Conservation (phyloP, 2,888 invertebrate species). For the Conomelus anceps region DNA sequence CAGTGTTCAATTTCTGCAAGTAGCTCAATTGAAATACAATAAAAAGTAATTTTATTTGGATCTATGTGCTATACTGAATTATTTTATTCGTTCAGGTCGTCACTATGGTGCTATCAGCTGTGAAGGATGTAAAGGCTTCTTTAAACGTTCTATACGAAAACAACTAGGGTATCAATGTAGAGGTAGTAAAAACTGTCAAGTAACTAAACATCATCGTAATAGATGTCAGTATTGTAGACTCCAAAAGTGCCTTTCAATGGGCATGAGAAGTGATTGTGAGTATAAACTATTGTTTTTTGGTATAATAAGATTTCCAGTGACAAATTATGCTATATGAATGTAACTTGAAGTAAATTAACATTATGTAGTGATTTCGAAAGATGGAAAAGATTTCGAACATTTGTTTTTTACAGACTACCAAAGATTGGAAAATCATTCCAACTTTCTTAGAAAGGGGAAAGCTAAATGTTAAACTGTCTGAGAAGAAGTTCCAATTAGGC, state of each 20-base stretch:
- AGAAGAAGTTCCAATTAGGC: too few relatives aligned
- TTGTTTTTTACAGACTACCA: too few relatives aligned
- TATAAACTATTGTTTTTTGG: conserved; percentile 36
- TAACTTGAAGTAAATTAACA: too few relatives aligned
- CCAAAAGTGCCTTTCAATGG: conserved; percentile 94
- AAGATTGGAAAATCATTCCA: too few relatives aligned
- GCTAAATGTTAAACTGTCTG: too few relatives aligned
- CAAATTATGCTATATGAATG: too few relatives aligned
- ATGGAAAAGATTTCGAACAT: too few relatives aligned
- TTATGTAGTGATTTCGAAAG: too few relatives aligned
- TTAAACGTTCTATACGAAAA: conserved; percentile 94
- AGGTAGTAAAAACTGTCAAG: conserved; percentile 93
- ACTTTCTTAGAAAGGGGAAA: too few relatives aligned
- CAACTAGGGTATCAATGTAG: conserved; percentile 95
- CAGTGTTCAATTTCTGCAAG: too few relatives aligned
- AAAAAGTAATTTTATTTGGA: too few relatives aligned
- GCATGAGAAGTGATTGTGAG: conserved; percentile 99
- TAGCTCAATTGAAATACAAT: not conserved
- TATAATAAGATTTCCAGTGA: conserved; percentile 26
- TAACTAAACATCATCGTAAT: conserved; percentile 97
- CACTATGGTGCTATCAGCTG: conserved; percentile 92
- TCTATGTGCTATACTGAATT: not conserved
- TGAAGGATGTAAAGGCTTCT: conserved; percentile 97
- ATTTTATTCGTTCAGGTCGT: conserved; percentile 49
- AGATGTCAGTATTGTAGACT: conserved; percentile 97